These are phyloP conservation scores for Diorhabda elongata DNA, from an alignment of 1,140 invertebrate species.

Conservation along the genomic window DNA sequence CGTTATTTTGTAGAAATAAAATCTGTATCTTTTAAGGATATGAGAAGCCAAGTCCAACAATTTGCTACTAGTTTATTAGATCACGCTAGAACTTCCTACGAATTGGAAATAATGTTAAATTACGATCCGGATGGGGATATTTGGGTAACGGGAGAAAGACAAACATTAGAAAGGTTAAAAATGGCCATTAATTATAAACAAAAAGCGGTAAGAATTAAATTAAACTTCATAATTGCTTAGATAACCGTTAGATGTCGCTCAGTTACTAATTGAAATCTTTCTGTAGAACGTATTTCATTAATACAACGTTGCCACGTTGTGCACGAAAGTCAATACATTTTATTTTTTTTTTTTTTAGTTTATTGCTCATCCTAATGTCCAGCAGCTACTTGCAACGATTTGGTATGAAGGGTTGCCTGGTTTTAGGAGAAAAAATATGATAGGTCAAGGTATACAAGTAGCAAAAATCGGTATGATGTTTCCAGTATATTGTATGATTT, in stretches of 20 bases:
- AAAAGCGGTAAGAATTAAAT: slow-evolving; percentile 65
- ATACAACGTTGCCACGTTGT: not conserved
- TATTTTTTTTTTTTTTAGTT: slow-evolving; percentile 57
- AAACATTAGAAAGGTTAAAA: slow-evolving; percentile 76
- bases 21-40: slow-evolving; percentile 25
- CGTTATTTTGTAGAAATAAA: not conserved
- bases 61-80: slow-evolving; percentile 87
- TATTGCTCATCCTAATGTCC: slow-evolving; percentile 86
- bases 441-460: slow-evolving; percentile 61
- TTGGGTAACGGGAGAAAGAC: slow-evolving; percentile 65
- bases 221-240: no score
- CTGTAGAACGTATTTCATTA: no score
- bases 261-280: no score
- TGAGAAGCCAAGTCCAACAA: slow-evolving; percentile 35
- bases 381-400: slow-evolving; percentile 82
- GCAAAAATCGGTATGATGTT: slow-evolving; percentile 73
- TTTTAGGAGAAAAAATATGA: slow-evolving; percentile 69
- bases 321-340: not conserved
- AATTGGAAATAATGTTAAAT: slow-evolving; percentile 84
- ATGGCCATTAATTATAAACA: slow-evolving; percentile 90
- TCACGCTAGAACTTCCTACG: slow-evolving; percentile 83
- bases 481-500: slow-evolving; percentile 78
- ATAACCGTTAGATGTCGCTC: no score
- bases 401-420: slow-evolving; percentile 91
- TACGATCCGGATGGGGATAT: slow-evolving; percentile 68